phyloP scores from a whole-genome alignment of 2,113 vertebrate genomes.

The Tachysurus fulvidraco region DNA sequence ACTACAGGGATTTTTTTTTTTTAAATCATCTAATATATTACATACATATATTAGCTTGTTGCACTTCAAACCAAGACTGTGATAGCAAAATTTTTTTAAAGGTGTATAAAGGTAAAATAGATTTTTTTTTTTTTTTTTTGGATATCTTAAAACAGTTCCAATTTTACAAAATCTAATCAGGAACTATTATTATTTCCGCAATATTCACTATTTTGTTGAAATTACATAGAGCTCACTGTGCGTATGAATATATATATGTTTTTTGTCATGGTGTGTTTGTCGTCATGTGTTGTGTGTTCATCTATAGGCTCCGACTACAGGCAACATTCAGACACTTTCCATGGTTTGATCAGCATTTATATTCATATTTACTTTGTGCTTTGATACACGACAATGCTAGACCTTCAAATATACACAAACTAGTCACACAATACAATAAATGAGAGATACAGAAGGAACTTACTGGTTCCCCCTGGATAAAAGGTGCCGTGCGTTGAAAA shows the following conservation, averaged over 20 bases:
- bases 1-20: neutral
- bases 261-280: too few relatives aligned
- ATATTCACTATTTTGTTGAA: neutral
- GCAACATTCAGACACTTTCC: neutral
- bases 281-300: too few relatives aligned
- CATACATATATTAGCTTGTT: neutral
- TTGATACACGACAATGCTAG: slow-evolving; percentile 42
- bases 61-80: neutral
- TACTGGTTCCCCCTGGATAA: neutral
- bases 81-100: neutral
- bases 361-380: slow-evolving; percentile 47
- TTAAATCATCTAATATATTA: neutral
- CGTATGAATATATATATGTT: too few relatives aligned
- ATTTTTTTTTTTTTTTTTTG: neutral
- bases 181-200: neutral
- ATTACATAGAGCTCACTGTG: too few relatives aligned
- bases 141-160: neutral
- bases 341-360: slow-evolving; percentile 8
- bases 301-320: neutral
- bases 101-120: neutral
- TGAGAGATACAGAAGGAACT: slow-evolving; percentile 21
- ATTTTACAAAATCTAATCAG: neutral
- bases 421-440: slow-evolving; percentile 35
- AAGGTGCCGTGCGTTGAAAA: slow-evolving; percentile 48
- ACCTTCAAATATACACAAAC: slow-evolving; percentile 43